phyloP scores from a whole-genome alignment of 2,888 invertebrate genomes.

The Deilephila elpenor region DNA sequence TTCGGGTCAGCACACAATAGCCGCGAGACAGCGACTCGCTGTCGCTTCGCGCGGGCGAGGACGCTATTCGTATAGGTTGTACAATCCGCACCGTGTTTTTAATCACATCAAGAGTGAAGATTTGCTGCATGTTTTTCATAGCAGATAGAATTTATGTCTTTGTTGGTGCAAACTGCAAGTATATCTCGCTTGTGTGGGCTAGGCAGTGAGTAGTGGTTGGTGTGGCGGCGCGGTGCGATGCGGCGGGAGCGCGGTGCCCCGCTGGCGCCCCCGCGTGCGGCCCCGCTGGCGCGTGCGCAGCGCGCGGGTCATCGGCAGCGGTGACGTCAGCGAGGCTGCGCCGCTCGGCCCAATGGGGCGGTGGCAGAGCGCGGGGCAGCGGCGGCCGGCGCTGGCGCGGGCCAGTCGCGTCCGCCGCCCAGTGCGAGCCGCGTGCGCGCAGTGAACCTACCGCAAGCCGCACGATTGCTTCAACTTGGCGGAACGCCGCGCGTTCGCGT shows the following conservation, averaged over 20 bases:
- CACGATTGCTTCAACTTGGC: slow-evolving; percentile 75
- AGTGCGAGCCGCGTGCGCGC: slow-evolving; percentile 64
- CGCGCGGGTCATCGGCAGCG: slow-evolving; percentile 52
- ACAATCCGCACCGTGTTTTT: background rate
- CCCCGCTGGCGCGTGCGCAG: slow-evolving; percentile 38
- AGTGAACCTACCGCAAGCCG: slow-evolving; percentile 56
- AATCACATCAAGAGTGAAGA: background rate
- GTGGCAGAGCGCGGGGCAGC: slow-evolving; percentile 51
- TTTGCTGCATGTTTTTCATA: background rate
- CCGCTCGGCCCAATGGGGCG: slow-evolving; percentile 64
- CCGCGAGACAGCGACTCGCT: slow-evolving; percentile 36
- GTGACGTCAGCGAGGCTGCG: slow-evolving; percentile 73
- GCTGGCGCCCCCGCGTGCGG: slow-evolving; percentile 36
- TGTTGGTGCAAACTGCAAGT: slow-evolving; percentile 1
- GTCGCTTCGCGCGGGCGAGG: background rate
- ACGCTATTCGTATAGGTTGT: too few relatives aligned
- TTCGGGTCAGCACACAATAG: slow-evolving; percentile 33
- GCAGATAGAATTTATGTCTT: background rate
- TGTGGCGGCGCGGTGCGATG: slow-evolving; percentile 17
- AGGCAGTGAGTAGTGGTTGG: slow-evolving; percentile 18
- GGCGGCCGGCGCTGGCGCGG: slow-evolving; percentile 59
- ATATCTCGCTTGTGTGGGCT: background rate
- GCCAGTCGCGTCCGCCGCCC: slow-evolving; percentile 70
- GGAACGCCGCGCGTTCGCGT: slow-evolving; percentile 50
- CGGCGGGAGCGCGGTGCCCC: slow-evolving; percentile 26